phyloP scores from a whole-genome alignment of 1,140 invertebrate species.

The Heliconius hermathena region DNA sequence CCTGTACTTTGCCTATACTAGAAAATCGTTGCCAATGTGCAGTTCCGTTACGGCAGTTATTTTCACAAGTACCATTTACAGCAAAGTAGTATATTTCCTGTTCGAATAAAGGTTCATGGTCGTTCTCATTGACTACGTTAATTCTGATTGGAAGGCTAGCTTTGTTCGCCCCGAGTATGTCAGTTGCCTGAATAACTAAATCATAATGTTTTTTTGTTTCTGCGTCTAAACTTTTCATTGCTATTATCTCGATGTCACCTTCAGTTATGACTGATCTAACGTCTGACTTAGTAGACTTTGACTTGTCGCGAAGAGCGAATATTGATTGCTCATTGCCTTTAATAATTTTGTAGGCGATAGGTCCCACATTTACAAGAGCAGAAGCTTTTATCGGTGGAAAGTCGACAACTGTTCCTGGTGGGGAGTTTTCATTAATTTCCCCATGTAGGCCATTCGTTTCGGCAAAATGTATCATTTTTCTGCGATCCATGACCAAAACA shows the following conservation, averaged over 20 bases:
- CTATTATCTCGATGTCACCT: slow-evolving; percentile 86
- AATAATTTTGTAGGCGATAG: slow-evolving; percentile 89
- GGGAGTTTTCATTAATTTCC: slow-evolving; percentile 89
- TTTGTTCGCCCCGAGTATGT: slow-evolving; percentile 87
- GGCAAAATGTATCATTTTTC: slow-evolving; percentile 90
- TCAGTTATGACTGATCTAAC: slow-evolving; percentile 83
- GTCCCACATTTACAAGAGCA: slow-evolving; percentile 80
- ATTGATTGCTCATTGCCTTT: slow-evolving; percentile 86
- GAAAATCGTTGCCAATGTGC: slow-evolving; percentile 88
- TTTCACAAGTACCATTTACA: slow-evolving; percentile 83
- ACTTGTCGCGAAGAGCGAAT: slow-evolving; percentile 86
- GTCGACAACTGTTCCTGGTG: slow-evolving; percentile 85
- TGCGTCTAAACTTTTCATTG: slow-evolving; percentile 87
- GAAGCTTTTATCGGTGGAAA: slow-evolving; percentile 86
- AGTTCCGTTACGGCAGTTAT: slow-evolving; percentile 79
- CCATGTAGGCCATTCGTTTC: slow-evolving; percentile 83
- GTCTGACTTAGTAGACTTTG: slow-evolving; percentile 81
- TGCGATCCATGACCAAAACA: slow-evolving; percentile 90
- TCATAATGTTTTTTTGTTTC: slow-evolving; percentile 87
- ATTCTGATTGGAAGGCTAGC: slow-evolving; percentile 88
- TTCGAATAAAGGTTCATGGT: slow-evolving; percentile 93
- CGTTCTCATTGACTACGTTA: slow-evolving; percentile 92
- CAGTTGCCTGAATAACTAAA: slow-evolving; percentile 88
- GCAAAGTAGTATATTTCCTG: slow-evolving; percentile 90
- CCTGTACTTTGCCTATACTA: slow-evolving; percentile 90